A percentile compares a stretch with the other conserved stretches of the same genome.
phyloP scores from a whole-genome alignment of 1,140 invertebrate species.

The Cepaea nemoralis region DNA sequence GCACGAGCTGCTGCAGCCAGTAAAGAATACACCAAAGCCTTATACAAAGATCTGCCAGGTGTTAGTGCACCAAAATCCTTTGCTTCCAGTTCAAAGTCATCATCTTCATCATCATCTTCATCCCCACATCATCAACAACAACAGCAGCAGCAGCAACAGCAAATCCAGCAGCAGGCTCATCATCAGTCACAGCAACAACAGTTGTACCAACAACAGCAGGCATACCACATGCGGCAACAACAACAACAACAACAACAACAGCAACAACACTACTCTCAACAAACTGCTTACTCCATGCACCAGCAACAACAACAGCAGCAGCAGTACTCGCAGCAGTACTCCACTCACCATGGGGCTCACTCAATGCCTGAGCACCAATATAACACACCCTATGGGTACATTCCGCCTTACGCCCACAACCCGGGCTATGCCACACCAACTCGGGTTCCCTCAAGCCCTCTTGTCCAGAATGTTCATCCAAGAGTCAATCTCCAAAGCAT shows the following conservation, averaged over 20 bases:
- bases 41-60: conserved; percentile 43
- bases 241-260: conserved; percentile 34
- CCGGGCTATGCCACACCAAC: conserved; percentile 44
- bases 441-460: conserved; percentile 44
- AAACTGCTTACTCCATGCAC: conserved; percentile 24
- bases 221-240: conserved; percentile 31
- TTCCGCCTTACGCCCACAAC: conserved; percentile 43
- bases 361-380: conserved; percentile 32
- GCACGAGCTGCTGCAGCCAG: conserved; percentile 42
- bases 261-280: conserved; percentile 41
- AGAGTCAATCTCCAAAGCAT: conserved; percentile 43
- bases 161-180: conserved; percentile 44
- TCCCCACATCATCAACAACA: conserved; percentile 45
- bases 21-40: conserved; percentile 44
- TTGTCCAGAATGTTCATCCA: conserved; percentile 45
- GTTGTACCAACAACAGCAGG: conserved; percentile 29
- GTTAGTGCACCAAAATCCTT: conserved; percentile 34
- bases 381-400: conserved; percentile 32
- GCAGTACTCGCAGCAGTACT: conserved; percentile 37
- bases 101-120: conserved; percentile 27
- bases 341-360: not conserved
- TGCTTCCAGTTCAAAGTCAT: conserved; percentile 35
- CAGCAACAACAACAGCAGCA: conserved; percentile 46
- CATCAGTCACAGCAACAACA: conserved; percentile 48
- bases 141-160: conserved; percentile 44